Base-by-base conservation (phyloP, 2,888 invertebrate genomes). In the Caenorhabditis sinica region DNA sequence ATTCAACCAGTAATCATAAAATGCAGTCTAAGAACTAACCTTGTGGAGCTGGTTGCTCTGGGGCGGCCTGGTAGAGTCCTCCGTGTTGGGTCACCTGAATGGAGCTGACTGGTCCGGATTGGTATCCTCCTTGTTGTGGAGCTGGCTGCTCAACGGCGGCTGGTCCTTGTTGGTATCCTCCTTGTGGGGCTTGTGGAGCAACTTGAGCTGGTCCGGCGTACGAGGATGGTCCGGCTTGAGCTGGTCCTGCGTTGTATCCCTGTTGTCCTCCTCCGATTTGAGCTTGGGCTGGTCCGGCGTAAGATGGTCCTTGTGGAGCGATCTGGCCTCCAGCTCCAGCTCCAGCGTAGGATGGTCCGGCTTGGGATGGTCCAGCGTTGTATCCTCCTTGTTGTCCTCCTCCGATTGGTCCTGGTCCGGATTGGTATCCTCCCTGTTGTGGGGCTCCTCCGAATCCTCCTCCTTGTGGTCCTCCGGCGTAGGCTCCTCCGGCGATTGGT, bases 41-140 rank as follows among this genome's bases (percentile, higher is more conserved):
- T 68, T 75, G 69, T 71, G 81, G 80, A 36, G 71, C 74, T 23
- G 66, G 58, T 73, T 72, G 72, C 45, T 65, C 65, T 66, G 76
- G 76, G 25, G 75, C 43, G 0, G 75, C 43, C 17, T 81, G 61
- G 45, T 72, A 75, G 51, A 61, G 66, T 66, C 66, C 79, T 60
- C 77, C 77, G 68, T 79, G 72, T 49, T 81, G 82, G n/a, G 84
- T 83, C 49, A 77, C 75, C 33, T 82, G 76, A 15, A 83, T 79
- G 11, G 83, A 82, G 81, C 75, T 84, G 63, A 77, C 76, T 66
- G 82, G 86, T 63, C 82, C 85, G n/a, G 74, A 66, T 65, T 82
- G 82, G 73, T 86, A 79, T 51, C 73, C 77, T 76, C 66, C 84
- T 65, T 72, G 72, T 49, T 76, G 76, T 60, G 58, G 36, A 49